Base-by-base conservation (phyloP, 2,888 invertebrate genomes). In the Ethmia dodecea region DNA sequence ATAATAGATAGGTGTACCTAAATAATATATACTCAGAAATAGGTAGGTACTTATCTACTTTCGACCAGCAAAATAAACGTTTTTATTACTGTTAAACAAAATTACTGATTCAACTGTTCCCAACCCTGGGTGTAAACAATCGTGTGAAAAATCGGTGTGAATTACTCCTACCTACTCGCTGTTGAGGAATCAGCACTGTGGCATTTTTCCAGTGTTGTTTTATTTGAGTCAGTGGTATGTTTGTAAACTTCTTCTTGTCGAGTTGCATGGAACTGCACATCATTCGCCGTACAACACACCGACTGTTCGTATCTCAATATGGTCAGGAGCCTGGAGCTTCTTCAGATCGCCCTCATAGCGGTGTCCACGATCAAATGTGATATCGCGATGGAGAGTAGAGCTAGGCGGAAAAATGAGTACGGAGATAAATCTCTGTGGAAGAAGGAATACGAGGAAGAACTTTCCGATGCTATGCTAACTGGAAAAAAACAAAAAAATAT, bases 371-470 rank as follows among this genome's bases (percentile, higher is more conserved):
- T 57, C 31, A 53, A 51, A 3, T 54, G 69, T 40, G 60, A 64
- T 33, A 39, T 45, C 5, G 43, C 38, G 11, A 45, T 51, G 30
- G 58, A 61, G 1, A 64, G 56, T 37, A 58, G 63, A 39, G 51
- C 37, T 6, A 66, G 62, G 33, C 66, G 62, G 34, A 55, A 55
- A 18, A 69, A 67, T 37, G 63, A 66, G 1, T 46, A 60, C 29
- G 40, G 47, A 1, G 78, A 75, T 22, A 76, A 72, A 37, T 48
- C 63, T 1, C 47, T 78, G 6, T 84, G 84, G 84, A 80, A 78
- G 52, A 70, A 76, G n/a, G 81, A 78, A 40, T 83, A 78, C 40
- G 84, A 84, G 41, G 59, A 67, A 1, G 83, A 84, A 49, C 50
- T 84, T 22, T 74, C 58, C 8, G 75, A 80, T 10, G 81, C 83